Percentiles rank a stretch among this genome's conserved stretches.
Conservation (phyloP, 2,797 vertebrate species). For the Melanogrammus aeglefinus region DNA sequence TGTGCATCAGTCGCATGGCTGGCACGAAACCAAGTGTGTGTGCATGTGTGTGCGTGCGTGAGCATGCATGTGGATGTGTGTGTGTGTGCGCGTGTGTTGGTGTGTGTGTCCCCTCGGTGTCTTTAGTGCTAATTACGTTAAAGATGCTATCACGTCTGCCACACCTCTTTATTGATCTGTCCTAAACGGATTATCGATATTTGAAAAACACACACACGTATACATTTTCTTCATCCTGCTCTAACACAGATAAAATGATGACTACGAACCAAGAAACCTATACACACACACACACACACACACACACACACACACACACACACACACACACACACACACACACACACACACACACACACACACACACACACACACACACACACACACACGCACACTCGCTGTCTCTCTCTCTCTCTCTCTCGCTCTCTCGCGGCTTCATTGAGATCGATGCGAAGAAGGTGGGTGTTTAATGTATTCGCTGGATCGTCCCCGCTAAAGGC, state of each 20-base stretch:
- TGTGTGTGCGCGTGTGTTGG: conserved; percentile 2
- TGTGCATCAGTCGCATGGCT: background rate
- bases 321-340: conserved; percentile 13
- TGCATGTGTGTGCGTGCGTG: background rate
- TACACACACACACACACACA: conserved; percentile 14
- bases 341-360: conserved; percentile 12
- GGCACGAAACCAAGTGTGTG: background rate
- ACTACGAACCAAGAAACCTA: conserved; percentile 9
- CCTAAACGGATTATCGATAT: conserved; percentile 40
- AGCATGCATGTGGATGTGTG: background rate
- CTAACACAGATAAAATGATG: background rate
- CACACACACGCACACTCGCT: background rate
- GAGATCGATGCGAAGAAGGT: conserved; percentile 53
- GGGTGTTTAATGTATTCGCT: conserved; percentile 61
- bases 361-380: conserved; percentile 17
- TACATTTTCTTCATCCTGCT: background rate
- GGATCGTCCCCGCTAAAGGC: conserved; percentile 49
- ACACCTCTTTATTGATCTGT: conserved; percentile 34
- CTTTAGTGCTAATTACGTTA: conserved; percentile 45
- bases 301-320: conserved; percentile 11
- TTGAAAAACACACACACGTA: background rate
- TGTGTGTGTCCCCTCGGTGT: conserved; percentile 10
- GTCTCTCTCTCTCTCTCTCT: too few relatives aligned
- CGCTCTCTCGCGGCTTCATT: conserved; percentile 27
- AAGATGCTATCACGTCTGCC: conserved; percentile 47